Evolutionary conservation across 2,888 invertebrate genomes (phyloP).

Genomic region (Ctenicera cuprea): DNA sequence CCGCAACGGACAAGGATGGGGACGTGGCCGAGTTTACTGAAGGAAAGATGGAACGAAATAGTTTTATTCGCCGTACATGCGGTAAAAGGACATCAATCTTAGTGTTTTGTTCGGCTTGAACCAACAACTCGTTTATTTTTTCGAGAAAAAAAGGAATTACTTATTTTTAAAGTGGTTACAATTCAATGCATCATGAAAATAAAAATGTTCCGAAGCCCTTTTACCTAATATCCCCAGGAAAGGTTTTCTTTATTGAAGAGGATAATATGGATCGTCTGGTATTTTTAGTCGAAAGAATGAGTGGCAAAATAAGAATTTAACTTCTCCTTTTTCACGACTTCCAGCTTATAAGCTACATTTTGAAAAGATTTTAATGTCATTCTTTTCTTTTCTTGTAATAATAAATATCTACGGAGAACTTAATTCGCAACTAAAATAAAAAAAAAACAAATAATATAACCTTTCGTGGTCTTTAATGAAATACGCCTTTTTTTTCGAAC

Average conservation of each 20-base stretch:
- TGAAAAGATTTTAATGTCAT: too few relatives aligned
- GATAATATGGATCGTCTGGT: slow-evolving; percentile 1
- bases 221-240: slow-evolving; percentile 12
- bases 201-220: slow-evolving; percentile 19
- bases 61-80: slow-evolving; percentile 41
- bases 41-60: slow-evolving; percentile 39
- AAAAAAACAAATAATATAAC: too few relatives aligned
- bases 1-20: slow-evolving; percentile 22
- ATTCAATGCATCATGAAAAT: slow-evolving; percentile 35
- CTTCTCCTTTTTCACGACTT: too few relatives aligned
- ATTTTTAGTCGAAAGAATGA: background rate
- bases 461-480: too few relatives aligned
- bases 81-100: slow-evolving; percentile 50
- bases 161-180: slow-evolving; percentile 47
- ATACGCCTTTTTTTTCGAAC: too few relatives aligned
- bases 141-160: slow-evolving; percentile 33
- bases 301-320: too few relatives aligned
- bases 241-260: background rate
- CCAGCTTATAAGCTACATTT: too few relatives aligned
- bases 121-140: slow-evolving; percentile 48
- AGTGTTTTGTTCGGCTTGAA: slow-evolving; percentile 43
- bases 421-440: too few relatives aligned
- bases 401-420: too few relatives aligned
- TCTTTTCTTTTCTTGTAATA: too few relatives aligned
- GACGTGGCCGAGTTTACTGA: slow-evolving; percentile 17